Percentiles rank a stretch among this genome's conserved stretches.
Conservation (phyloP, 1,140 invertebrate species). For the Mizuhopecten yessoensis region DNA sequence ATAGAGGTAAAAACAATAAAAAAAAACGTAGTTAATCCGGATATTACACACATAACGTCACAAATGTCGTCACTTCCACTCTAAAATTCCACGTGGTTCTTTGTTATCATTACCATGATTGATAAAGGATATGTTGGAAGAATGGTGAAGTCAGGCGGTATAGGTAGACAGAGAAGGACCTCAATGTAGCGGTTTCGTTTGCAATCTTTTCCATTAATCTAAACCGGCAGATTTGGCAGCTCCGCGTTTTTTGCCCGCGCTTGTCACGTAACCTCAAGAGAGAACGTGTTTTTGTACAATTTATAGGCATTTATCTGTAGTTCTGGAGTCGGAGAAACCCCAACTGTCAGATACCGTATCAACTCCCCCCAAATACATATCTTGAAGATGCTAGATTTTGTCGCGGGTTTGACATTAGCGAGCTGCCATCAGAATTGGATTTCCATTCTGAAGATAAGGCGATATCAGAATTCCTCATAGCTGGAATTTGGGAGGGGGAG, state of each 20-base stretch:
- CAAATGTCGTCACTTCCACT: neutral
- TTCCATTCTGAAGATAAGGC: constrained; percentile 62
- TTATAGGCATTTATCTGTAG: constrained; percentile 66
- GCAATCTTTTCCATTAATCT: constrained; percentile 63
- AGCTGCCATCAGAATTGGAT: constrained; percentile 67
- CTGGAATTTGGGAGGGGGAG: constrained; percentile 9
- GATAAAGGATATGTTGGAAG: constrained; percentile 25
- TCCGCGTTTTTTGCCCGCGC: constrained; percentile 57
- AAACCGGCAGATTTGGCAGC: constrained; percentile 51
- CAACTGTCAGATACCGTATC: constrained; percentile 64
- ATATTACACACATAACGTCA: neutral
- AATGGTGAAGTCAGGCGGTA: neutral
- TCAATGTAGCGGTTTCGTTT: constrained; percentile 53
- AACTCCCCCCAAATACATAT: constrained; percentile 63
- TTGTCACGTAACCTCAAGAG: constrained; percentile 63
- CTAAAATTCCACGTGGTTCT: neutral
- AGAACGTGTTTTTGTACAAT: constrained; percentile 67
- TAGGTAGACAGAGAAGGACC: neutral
- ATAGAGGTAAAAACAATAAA: neutral
- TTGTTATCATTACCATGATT: neutral
- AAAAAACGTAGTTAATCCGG: neutral
- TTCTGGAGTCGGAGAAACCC: constrained; percentile 59
- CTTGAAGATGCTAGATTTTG: constrained; percentile 63
- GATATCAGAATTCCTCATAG: constrained; percentile 51
- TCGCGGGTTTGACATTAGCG: constrained; percentile 63